phyloP scores from a whole-genome alignment of 2,797 vertebrate genomes.

The Oreortyx pictus region DNA sequence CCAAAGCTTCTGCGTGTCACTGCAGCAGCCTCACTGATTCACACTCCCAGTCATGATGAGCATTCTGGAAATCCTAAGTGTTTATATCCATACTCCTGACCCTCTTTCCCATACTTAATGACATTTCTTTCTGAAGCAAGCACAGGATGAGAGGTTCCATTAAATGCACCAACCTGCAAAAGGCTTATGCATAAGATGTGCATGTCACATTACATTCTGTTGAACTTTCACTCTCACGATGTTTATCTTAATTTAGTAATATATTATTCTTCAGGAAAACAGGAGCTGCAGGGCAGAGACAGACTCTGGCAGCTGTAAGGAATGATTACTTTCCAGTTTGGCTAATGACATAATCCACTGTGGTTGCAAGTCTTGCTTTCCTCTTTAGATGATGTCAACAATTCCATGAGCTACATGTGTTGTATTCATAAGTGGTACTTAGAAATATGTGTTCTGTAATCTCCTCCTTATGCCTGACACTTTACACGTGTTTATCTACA shows the following conservation, averaged over 20 bases:
- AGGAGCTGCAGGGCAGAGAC: conserved; percentile 3
- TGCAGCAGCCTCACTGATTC: not conserved
- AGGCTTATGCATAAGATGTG: not conserved
- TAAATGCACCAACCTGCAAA: not conserved
- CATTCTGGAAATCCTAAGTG: not conserved
- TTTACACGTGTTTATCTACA: conserved; percentile 72
- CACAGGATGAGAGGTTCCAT: not conserved
- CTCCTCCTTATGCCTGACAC: conserved; percentile 73
- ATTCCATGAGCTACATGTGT: conserved; percentile 64
- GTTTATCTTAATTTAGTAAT: conserved; percentile 39
- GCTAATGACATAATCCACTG: conserved; percentile 70
- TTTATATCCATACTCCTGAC: not conserved
- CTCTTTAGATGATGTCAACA: conserved; percentile 68
- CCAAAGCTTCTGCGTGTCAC: not conserved
- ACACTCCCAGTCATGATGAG: too few species aligned
- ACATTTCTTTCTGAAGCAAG: not conserved
- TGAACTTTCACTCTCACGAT: not conserved
- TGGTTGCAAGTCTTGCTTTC: conserved; percentile 63
- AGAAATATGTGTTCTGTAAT: conserved; percentile 72
- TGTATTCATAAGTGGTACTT: conserved; percentile 74
- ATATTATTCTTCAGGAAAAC: conserved; percentile 27
- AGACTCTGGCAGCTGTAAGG: conserved; percentile 45
- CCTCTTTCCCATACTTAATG: not conserved
- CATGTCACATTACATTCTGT: not conserved
- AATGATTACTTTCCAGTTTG: conserved; percentile 67